Evolutionary conservation across 2,888 invertebrate genomes (phyloP).

Genomic region (Dysmachus trigonus): DNA sequence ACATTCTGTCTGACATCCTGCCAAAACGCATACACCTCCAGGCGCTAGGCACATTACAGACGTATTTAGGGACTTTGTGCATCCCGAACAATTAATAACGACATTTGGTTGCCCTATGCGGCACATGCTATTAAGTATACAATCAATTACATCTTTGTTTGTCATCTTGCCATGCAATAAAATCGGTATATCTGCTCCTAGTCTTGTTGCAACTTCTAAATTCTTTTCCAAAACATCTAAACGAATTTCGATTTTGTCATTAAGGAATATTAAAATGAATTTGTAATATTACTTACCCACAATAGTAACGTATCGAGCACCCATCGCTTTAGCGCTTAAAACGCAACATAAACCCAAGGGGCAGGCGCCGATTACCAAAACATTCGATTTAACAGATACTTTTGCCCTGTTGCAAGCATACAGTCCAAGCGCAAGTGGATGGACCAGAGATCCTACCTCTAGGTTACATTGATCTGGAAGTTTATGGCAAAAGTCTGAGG

Average conservation of each 20-base stretch:
- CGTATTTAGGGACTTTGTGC: conserved; percentile 57
- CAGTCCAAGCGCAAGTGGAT: conserved; percentile 57
- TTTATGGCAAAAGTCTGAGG: conserved; percentile 58
- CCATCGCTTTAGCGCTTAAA: conserved; percentile 57
- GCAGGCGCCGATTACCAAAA: conserved; percentile 57
- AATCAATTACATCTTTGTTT: conserved; percentile 53
- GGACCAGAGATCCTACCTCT: conserved; percentile 56
- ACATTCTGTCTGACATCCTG: conserved; percentile 58
- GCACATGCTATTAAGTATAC: conserved; percentile 51
- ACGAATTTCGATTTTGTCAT: not conserved
- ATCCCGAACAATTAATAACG: conserved; percentile 58
- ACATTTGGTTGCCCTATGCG: conserved; percentile 55
- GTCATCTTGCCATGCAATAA: conserved; percentile 50
- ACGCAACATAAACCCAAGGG: conserved; percentile 56
- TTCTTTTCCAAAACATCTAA: not conserved
- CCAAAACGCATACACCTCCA: conserved; percentile 56
- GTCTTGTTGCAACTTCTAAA: conserved; percentile 44
- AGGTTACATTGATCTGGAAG: conserved; percentile 53
- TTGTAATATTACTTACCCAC: conserved; percentile 50
- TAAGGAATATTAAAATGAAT: not conserved
- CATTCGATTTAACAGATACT: conserved; percentile 56
- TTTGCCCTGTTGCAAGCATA: conserved; percentile 57
- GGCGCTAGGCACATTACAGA: conserved; percentile 57
- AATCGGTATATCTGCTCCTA: conserved; percentile 51
- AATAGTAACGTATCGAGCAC: conserved; percentile 55